A percentile compares a stretch with the other conserved stretches of the same genome.
Evolutionary conservation across 2,797 vertebrate species (phyloP).

Genomic region (Poecilia velifera): DNA sequence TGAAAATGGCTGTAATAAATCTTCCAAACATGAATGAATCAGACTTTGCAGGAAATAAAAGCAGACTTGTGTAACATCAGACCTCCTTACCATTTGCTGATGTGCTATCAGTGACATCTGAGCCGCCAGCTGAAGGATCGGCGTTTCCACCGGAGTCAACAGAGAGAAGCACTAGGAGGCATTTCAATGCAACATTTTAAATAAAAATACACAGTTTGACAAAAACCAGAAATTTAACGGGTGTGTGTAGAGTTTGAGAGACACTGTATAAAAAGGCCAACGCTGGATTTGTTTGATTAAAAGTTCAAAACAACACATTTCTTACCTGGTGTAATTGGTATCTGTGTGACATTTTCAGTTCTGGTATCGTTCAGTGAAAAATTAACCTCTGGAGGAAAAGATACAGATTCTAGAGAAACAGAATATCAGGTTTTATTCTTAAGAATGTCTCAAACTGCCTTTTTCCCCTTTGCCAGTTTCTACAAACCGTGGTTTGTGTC

Average conservation of each 20-base stretch:
- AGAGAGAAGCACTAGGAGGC: neutral
- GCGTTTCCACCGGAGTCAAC: neutral
- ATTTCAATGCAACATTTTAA: neutral
- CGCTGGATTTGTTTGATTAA: neutral
- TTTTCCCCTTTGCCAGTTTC: neutral
- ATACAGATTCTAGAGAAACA: constrained; percentile 22
- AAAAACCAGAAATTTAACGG: neutral
- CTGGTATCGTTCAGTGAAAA: constrained; percentile 6
- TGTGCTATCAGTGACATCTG: neutral
- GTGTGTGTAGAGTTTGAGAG: neutral
- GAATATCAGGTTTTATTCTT: neutral
- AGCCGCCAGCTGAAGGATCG: neutral
- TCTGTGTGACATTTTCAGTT: constrained; percentile 31
- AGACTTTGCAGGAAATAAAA: neutral
- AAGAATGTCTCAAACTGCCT: neutral
- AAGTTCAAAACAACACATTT: constrained; percentile 4
- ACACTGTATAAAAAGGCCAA: neutral
- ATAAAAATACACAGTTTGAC: neutral
- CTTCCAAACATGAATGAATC: neutral
- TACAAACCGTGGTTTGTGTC: constrained; percentile 28
- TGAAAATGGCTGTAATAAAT: neutral
- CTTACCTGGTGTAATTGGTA: constrained; percentile 25
- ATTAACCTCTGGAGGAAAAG: constrained; percentile 5
- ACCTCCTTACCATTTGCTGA: constrained; percentile 34
- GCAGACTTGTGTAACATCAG: neutral